Base-by-base conservation (phyloP, 2,113 vertebrate species). In the Chionomys nivalis region DNA sequence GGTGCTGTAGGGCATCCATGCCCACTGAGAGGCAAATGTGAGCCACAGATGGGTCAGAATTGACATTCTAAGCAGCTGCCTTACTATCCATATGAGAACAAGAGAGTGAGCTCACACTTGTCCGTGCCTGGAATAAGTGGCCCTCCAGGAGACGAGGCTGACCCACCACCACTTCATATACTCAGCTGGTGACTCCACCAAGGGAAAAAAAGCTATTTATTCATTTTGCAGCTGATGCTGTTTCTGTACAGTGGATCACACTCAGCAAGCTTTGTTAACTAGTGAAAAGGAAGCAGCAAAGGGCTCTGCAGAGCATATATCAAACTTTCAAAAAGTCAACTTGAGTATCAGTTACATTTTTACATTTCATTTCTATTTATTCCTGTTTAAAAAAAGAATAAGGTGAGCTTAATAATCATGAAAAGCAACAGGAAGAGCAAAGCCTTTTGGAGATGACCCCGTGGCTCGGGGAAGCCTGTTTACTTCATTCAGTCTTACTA, bases 111-210 rank as follows among this genome's bases (percentile, higher is more conserved):
- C 21, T 44, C 49, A 42, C 13, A 5, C 70, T 7, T 21, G 21
- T 1, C 24, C 1, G 28, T 3, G 58, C 6, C 47, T 3, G 12
- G 24, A 75, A 23, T 0, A 1, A 10, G 23, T 2, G n/a, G 42
- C 6, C 86, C 91, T 44, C 73, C 36, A 49, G 24, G 17, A 75
- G 28, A 83, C 10, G 28, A n/a, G 61, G n/a, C 79, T 70, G 81
- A 73, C 13, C 13, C 31, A 3, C 1, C 2, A 52, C 85, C 7
- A 49, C n/a, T 82, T 92, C 66, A 31, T 49, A 72, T 24, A 8
- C 72, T 91, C 28, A 28, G 13, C 66, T 49, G 13, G 21, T 39
- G 63, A 77, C 9, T 14, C 36, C 58, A 65, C 16, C 31, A 47
- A 72, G 31, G 76, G 19, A 58, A 77, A 90, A 65, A 31, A 19